Base-by-base conservation (phyloP, 2,113 vertebrate species). In the Dunckerocampus dactyliophorus region DNA sequence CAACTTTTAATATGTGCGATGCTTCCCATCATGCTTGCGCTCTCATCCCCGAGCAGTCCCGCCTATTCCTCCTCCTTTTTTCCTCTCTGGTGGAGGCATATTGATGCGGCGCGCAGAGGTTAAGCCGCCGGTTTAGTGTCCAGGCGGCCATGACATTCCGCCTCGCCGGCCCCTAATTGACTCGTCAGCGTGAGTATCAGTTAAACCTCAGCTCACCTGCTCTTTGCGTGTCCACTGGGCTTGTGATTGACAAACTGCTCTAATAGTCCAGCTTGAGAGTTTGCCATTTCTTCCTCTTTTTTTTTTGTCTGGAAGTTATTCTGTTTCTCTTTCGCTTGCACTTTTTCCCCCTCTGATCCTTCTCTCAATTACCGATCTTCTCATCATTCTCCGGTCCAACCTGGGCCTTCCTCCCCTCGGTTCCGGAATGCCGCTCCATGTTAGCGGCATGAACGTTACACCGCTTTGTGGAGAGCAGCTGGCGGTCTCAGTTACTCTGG, bases 81-180 rank as follows among this genome's bases (percentile, higher is more conserved):
- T 22, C 56, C 51, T 43, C 47, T 50, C 17, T 14, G 13, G 9
- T 52, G 63, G 13, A 59, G 69, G 65, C 75, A 75, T 79, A 83
- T 82, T 80, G 82, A 87, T 83, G 79, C 49, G 3, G 70, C 53
- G 71, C 50, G 59, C 73, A 80, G 71, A 80, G 82, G 80, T 77
- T 87, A 85, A 87, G 77, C 78, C 63, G 51, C 4, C n/a, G 77
- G 76, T 79, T 83, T 79, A 80, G 82, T 76, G 81, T 82, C 84
- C 64, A 57, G 59, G 77, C 59, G 63, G 77, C 82, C 75, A 68
- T 88, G 75, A 85, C 83, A 87, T 80, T 87, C 79, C 78, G 69
- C 76, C 76, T 74, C 51, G 50, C 59, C 66, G 20, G 78, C 55
- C 83, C 78, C 72, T 88, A 87, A 87, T 86, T 88, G 85, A 88